These are phyloP conservation scores for Lepus timidus DNA, from an alignment of 2,113 vertebrate genomes.

Conservation along the genomic window DNA sequence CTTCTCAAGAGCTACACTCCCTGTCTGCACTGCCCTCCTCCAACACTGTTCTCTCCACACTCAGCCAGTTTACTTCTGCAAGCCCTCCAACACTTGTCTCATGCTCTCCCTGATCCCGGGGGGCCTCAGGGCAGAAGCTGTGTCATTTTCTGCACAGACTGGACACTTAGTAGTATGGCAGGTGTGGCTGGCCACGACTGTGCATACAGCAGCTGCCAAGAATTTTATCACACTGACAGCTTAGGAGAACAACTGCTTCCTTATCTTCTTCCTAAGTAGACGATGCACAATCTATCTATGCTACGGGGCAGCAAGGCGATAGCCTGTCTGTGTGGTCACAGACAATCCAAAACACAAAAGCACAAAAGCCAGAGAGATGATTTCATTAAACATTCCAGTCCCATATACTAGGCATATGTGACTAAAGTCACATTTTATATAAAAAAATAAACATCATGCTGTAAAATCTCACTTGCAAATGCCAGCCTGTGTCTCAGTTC, in stretches of 20 bases:
- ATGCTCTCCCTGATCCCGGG: background rate
- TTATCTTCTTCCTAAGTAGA: background rate
- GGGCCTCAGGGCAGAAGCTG: background rate
- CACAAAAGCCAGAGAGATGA: background rate
- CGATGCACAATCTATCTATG: background rate
- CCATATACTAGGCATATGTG: constrained; percentile 14
- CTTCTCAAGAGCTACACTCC: background rate
- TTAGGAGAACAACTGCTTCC: background rate
- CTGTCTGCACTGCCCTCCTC: background rate
- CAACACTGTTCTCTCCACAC: background rate
- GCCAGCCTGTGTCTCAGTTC: background rate
- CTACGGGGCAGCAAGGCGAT: background rate
- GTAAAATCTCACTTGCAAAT: background rate
- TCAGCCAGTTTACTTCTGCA: background rate
- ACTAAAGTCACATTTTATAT: background rate
- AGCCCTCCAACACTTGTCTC: background rate
- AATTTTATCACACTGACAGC: background rate
- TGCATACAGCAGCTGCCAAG: background rate
- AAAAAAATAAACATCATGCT: background rate
- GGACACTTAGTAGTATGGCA: background rate
- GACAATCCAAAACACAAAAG: background rate
- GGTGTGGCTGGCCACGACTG: background rate
- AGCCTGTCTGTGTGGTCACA: background rate
- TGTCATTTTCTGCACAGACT: background rate
- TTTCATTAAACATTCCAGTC: background rate